Evolutionary conservation across 2,113 vertebrate genomes (phyloP), one percentile per base, ranked within the genome.

Genomic region (Perognathus longimembris): DNA sequence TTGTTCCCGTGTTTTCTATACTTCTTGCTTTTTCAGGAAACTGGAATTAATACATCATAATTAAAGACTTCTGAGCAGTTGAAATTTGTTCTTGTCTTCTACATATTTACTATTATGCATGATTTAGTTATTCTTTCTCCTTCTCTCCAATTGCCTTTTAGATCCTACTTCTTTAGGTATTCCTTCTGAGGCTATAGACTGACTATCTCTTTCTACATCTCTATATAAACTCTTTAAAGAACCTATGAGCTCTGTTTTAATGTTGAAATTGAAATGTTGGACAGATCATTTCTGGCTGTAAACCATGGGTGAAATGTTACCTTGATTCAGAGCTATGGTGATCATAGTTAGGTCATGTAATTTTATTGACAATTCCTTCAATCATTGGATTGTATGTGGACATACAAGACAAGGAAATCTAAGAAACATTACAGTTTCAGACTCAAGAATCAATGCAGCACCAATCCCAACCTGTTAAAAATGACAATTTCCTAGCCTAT

Each of bases 361-460:
- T 15, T 80, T 89, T 20, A 17, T 22, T 10, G 32, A 36, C 30
- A 76, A 38, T 89, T 30, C 21, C n/a, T 79, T 83, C 22, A 38
- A 14, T 76, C 59, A 75, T n/a, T 90, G 64, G 24, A 26, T 91
- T 76, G 73, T 6, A 32, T 3, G 9, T 81, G 0, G 0, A 22
- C 77, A 82, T 17, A 36, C 1, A 92, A 79, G 34, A 38, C 57
- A 21, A 76, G 38, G 75, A 90, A 76, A 11, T 24, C n/a, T 67
- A 70, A 83, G n/a, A 77, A 18, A 61, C 30, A 42, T 20, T 50
- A 77, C 9, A 81, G 28, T 63, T 69, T 89, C 34, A 74, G 54
- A 18, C 66, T 86, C 12, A 71, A 50, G 80, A 91, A 95, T 86
- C 26, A 95, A 26, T 74, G 50, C 24, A 61, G 30, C 22, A 74